Base-by-base conservation (phyloP, 2,888 invertebrate species). In the Sycophila texana region DNA sequence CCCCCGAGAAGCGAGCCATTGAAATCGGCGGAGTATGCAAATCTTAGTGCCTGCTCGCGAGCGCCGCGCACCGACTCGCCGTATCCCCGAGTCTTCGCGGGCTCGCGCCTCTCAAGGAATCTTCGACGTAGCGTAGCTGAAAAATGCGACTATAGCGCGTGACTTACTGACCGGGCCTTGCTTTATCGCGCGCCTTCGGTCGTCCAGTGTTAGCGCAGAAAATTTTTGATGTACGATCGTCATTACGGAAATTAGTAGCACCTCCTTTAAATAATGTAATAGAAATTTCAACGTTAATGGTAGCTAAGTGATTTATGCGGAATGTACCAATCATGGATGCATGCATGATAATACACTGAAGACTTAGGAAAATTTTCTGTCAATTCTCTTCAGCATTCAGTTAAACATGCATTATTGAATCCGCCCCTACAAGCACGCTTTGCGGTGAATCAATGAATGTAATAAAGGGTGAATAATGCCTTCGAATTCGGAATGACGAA, bases 391-490 rank as follows among this genome's bases (percentile, higher is more conserved):
- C 49, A 74, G 57, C 60, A 77, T 74, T 51, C 65, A 70, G 60
- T 81, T 81, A 81, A 73, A 65, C 73, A 79, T 79, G 76, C 76
- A 73, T 81, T 79, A 81, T 81, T 77, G 81, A 79, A 76, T 79
- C 76, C 81, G 82, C 81, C 79, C 63, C 65, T 83, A 81, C 76
- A 81, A 81, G 72, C 83, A 80, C 82, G 83, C 76, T 81, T 86
- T 84, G 83, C 83, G 82, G 79, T 85, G 86, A 88, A 89, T 89
- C 87, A 86, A 83, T 84, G 86, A 87, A 87, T 88, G 84, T 84
- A 88, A 88, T 89, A 88, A 88, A 87, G 85, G 84, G 85, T 88
- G 89, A 89, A 87, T 88, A 88, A 89, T 87, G 88, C 82, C 82
- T 72, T 39, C 53, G 66, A 65, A 68, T 73, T n/a, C 57, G 16